Percentiles rank a stretch among this genome's conserved stretches.
These are phyloP conservation scores for Anagyrus pseudococci DNA, from an alignment of 2,888 invertebrate genomes.

Conservation along the genomic window DNA sequence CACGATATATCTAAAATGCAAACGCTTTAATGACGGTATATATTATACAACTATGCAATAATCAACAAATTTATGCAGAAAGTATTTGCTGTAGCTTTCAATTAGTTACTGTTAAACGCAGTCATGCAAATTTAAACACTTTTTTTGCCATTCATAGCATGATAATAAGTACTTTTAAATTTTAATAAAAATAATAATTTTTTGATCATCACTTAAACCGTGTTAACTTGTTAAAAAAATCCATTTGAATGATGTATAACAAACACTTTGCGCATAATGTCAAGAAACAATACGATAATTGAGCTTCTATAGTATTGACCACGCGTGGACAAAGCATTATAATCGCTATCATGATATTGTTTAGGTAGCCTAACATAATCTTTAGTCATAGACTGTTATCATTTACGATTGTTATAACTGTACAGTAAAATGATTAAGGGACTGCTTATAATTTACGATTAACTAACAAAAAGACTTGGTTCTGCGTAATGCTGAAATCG, in stretches of 20 bases:
- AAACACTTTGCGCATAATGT: conserved; percentile 35
- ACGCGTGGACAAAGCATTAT: conserved; percentile 15
- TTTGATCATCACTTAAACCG: background rate
- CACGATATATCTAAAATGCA: conserved; percentile 29
- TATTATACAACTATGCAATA: conserved; percentile 48
- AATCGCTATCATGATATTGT: conserved; percentile 16
- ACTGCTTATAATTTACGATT: conserved; percentile 16
- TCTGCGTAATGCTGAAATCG: conserved; percentile 11
- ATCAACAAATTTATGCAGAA: conserved; percentile 46
- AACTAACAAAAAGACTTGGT: conserved; percentile 9
- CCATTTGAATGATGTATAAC: too few relatives aligned
- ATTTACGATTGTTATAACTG: conserved; percentile 9
- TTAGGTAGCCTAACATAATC: conserved; percentile 16
- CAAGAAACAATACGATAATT: conserved; percentile 42
- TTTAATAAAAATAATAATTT: background rate
- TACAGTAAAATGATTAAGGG: conserved; percentile 21
- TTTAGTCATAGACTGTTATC: conserved; percentile 17
- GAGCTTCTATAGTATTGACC: conserved; percentile 33
- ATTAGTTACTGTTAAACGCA: background rate
- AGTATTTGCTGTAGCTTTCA: conserved; percentile 18
- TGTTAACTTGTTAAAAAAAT: background rate
- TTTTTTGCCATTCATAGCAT: too few relatives aligned
- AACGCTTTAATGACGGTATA: conserved; percentile 35
- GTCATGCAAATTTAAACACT: too few relatives aligned
- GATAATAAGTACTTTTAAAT: too few relatives aligned